These are phyloP conservation scores for Bos javanicus DNA, from an alignment of 2,113 vertebrate genomes.

Conservation along the genomic window DNA sequence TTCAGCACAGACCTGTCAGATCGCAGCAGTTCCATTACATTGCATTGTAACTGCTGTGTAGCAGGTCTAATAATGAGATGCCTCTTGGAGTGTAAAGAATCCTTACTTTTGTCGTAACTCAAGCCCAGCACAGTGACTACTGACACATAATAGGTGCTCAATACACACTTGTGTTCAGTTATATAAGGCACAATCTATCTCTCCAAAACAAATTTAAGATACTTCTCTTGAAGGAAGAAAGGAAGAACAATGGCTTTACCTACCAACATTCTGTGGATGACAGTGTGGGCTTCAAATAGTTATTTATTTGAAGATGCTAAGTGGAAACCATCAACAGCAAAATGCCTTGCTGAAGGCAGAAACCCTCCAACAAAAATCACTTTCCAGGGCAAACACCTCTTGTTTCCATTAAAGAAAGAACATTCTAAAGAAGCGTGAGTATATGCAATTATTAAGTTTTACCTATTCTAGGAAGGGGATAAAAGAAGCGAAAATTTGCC, in stretches of 20 bases:
- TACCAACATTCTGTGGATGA: background rate
- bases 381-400: background rate
- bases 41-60: background rate
- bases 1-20: conserved; percentile 9
- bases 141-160: background rate
- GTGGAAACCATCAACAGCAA: background rate
- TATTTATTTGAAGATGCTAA: background rate
- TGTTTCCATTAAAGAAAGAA: background rate
- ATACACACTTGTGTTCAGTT: background rate
- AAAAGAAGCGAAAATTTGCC: background rate
- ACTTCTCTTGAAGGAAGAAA: background rate
- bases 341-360: background rate
- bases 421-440: background rate
- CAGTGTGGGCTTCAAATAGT: background rate
- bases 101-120: background rate
- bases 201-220: background rate
- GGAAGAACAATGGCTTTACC: background rate
- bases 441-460: background rate
- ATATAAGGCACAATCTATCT: background rate
- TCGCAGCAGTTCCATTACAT: background rate
- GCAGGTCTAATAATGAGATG: background rate
- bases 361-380: background rate
- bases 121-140: background rate
- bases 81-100: background rate
- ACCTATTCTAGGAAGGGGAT: background rate